A percentile compares a stretch with the other conserved stretches of the same genome.
Conservation (phyloP, 2,888 invertebrate genomes). For the Yponomeuta sedellus region DNA sequence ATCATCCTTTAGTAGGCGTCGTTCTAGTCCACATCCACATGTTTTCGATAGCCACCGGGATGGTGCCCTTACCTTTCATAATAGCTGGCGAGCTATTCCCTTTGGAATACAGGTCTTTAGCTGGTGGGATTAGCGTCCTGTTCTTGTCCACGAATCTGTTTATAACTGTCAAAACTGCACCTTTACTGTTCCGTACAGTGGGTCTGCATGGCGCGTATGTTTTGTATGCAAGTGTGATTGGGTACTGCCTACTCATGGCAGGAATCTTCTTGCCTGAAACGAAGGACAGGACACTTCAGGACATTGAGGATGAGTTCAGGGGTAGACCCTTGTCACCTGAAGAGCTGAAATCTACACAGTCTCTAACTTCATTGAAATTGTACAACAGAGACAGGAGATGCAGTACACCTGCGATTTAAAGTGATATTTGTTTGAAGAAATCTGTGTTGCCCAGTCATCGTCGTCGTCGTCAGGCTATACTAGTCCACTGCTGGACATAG, state of each 20-base stretch:
- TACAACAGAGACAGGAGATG: conserved; percentile 12
- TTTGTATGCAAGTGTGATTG: conserved; percentile 42
- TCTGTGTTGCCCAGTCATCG: too few species aligned
- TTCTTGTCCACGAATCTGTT: conserved; percentile 48
- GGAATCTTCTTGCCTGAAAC: conserved; percentile 52
- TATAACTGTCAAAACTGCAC: conserved; percentile 45
- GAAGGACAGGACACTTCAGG: conserved; percentile 50
- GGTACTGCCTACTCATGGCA: conserved; percentile 41
- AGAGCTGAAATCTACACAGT: conserved; percentile 41
- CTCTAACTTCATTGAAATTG: conserved; percentile 33
- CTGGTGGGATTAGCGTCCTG: conserved; percentile 55
- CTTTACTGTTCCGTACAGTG: conserved; percentile 37
- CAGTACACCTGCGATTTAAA: conserved; percentile 13
- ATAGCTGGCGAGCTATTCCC: conserved; percentile 82
- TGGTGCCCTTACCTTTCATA: conserved; percentile 80
- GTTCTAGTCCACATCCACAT: conserved; percentile 56
- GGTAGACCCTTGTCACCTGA: conserved; percentile 39
- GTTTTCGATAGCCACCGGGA: conserved; percentile 72
- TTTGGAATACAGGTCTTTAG: conserved; percentile 74
- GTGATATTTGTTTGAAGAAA: background rate
- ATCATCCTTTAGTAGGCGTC: conserved; percentile 43
- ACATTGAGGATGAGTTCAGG: conserved; percentile 54
- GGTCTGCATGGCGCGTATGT: conserved; percentile 46
- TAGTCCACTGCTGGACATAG: too few species aligned
- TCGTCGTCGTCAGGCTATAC: too few species aligned